Percentiles rank a stretch among this genome's conserved stretches.
Conservation (phyloP, 2,888 invertebrate genomes). For the Helobdella robusta region DNA sequence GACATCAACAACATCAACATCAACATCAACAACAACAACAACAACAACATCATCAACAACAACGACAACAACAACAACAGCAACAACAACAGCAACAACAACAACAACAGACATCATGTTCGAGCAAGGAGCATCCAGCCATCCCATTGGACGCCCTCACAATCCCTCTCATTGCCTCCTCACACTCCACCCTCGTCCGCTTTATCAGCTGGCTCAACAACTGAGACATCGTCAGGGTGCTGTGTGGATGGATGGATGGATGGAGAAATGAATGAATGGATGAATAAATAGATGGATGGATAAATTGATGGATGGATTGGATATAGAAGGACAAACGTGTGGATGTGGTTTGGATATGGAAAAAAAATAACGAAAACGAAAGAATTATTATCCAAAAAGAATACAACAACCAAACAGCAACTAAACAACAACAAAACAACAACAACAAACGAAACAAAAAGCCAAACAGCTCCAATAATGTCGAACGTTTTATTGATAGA, state of each 20-base stretch:
- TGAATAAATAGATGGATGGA: no score
- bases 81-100: neutral
- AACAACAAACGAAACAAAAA: neutral
- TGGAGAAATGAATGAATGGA: no score
- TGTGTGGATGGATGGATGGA: constrained; percentile 31
- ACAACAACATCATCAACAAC: neutral
- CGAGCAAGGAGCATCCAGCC: constrained; percentile 59
- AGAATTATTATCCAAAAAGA: no score
- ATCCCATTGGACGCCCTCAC: constrained; percentile 62
- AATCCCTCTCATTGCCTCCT: constrained; percentile 58
- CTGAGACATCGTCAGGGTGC: constrained; percentile 54
- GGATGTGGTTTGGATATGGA: neutral
- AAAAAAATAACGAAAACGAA: neutral
- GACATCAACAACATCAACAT: neutral
- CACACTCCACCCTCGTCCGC: constrained; percentile 57
- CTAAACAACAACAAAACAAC: no score
- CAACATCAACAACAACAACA: neutral
- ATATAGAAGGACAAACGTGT: neutral
- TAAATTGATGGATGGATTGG: neutral
- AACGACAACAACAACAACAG: neutral
- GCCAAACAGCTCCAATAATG: neutral
- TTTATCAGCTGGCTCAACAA: constrained; percentile 60
- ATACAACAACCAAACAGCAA: no score
- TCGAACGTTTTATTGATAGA: constrained; percentile 49
- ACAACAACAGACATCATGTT: constrained; percentile 46